Evolutionary conservation across 2,797 vertebrate species (phyloP).

Genomic region (Ceryle rudis): DNA sequence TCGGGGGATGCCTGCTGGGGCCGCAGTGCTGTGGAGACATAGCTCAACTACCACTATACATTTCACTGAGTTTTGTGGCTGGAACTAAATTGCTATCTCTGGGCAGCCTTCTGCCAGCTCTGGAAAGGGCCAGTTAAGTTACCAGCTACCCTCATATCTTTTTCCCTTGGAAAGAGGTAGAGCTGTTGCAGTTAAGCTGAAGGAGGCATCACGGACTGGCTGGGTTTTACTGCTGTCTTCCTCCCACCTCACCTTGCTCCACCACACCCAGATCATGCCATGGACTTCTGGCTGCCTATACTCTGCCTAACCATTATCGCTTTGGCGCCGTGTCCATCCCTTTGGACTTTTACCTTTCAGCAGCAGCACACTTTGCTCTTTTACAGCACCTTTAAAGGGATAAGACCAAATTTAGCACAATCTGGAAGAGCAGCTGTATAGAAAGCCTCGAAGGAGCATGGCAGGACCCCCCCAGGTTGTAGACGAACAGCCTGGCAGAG

Average conservation of each 20-base stretch:
- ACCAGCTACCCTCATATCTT: neutral
- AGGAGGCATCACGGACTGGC: neutral
- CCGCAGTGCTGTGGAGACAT: accelerated
- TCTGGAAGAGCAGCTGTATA: neutral
- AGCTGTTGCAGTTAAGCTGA: neutral
- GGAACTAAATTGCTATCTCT: neutral
- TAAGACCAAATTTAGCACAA: neutral
- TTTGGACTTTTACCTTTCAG: constrained; percentile 49
- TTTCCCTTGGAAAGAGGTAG: neutral
- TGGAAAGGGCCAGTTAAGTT: neutral
- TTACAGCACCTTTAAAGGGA: neutral
- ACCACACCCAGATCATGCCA: neutral
- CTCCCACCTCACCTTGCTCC: neutral
- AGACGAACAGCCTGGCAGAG: neutral
- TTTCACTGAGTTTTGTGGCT: accelerated
- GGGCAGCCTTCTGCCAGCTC: neutral
- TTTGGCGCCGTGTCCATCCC: neutral
- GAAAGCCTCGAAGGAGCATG: neutral
- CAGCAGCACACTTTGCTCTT: neutral
- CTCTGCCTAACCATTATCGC: neutral
- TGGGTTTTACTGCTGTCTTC: neutral
- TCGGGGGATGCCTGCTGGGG: neutral
- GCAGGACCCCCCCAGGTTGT: neutral
- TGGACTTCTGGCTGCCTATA: neutral
- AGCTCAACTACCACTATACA: accelerated